Evolutionary conservation across 2,888 invertebrate species (phyloP).

Genomic region (Peribatodes rhomboidaria): DNA sequence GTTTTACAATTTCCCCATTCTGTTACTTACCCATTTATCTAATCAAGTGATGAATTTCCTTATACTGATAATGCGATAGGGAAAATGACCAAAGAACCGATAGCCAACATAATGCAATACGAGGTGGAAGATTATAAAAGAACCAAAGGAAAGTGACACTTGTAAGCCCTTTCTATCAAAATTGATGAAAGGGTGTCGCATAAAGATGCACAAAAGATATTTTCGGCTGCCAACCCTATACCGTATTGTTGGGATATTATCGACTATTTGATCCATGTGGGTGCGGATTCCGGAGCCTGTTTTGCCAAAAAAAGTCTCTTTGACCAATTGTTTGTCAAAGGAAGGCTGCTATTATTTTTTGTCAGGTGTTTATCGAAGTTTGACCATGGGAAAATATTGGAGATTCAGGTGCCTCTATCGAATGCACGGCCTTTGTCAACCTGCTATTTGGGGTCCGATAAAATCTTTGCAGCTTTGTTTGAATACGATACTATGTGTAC

Average conservation of each 20-base stretch:
- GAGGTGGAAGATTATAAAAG: constrained; percentile 49
- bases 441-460: constrained; percentile 71
- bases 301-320: constrained; percentile 79
- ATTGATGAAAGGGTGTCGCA: constrained; percentile 81
- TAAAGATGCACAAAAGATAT: constrained; percentile 83
- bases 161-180: constrained; percentile 81
- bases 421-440: constrained; percentile 75
- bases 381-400: constrained; percentile 86
- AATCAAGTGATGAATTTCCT: constrained; percentile 35
- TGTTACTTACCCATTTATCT: constrained; percentile 28
- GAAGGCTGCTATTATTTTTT: constrained; percentile 77
- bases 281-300: constrained; percentile 74
- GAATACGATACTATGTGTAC: constrained; percentile 49
- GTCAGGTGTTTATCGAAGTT: constrained; percentile 82
- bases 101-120: constrained; percentile 40
- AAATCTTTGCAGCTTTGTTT: constrained; percentile 69
- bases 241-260: constrained; percentile 78
- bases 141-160: constrained; percentile 77
- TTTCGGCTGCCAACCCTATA: constrained; percentile 75
- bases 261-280: constrained; percentile 76
- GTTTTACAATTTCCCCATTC: constrained; percentile 26
- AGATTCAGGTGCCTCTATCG: constrained; percentile 81
- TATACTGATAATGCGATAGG: constrained; percentile 26
- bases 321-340: constrained; percentile 85
- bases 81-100: constrained; percentile 45